Conservation (phyloP, 2,113 vertebrate genomes). For the Cheirogaleus medius region DNA sequence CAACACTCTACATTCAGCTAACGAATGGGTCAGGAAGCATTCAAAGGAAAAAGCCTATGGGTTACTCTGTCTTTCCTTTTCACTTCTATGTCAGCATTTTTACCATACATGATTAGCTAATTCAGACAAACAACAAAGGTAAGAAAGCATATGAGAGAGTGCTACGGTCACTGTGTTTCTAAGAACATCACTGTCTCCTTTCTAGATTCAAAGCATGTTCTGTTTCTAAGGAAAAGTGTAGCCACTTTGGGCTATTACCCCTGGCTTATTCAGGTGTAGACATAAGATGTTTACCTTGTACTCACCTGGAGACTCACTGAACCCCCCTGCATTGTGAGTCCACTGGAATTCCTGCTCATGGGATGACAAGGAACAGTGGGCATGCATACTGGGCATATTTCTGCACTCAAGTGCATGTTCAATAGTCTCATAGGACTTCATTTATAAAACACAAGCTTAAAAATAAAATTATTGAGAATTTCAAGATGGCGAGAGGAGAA, state of each 20-base stretch:
- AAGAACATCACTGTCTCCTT: background rate
- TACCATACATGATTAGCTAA: background rate
- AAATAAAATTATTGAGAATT: conserved; percentile 21
- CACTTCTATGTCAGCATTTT: background rate
- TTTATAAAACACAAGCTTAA: background rate
- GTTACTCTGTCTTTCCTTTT: background rate
- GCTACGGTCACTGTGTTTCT: background rate
- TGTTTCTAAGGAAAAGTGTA: background rate
- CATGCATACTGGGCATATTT: background rate
- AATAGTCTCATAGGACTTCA: background rate
- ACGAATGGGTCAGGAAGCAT: background rate
- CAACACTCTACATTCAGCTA: background rate
- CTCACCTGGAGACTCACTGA: too few species aligned
- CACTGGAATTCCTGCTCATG: background rate
- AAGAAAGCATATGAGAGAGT: background rate
- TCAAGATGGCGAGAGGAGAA: background rate
- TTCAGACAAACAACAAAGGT: background rate
- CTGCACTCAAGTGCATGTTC: background rate
- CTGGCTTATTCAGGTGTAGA: background rate
- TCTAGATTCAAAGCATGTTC: background rate
- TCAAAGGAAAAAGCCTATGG: background rate
- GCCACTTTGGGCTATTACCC: background rate
- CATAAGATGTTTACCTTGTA: background rate
- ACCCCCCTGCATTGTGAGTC: background rate
- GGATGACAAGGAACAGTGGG: background rate